Base-by-base conservation (phyloP, 2,888 invertebrate species). In the Thereva unica region DNA sequence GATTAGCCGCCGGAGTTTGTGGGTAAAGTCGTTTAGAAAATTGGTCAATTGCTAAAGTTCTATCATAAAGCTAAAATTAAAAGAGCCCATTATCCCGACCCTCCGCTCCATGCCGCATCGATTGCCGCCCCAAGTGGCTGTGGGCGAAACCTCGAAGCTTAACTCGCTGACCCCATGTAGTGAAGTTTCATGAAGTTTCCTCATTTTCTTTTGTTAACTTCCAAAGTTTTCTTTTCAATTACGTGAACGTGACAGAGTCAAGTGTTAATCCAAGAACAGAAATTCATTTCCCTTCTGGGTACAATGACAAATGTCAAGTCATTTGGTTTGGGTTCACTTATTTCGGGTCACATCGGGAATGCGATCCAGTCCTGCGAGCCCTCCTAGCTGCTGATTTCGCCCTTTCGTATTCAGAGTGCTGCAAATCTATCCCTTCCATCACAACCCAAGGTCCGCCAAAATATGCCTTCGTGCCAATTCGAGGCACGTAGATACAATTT, bases 151-250 rank as follows among this genome's bases (percentile, higher is more conserved):
- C 23, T 23, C 23, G 23, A 23, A 23, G 23, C 23, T 23, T 23
- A 23, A 23, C 23, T 23, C 23, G 23, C 23, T 23, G 23, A 23
- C 23, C 23, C 23, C 23, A 23, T 23, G 23, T 23, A 23, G 23
- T 23, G 23, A 23, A 23, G 23, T 23, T 59, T 63, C 50, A 52
- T 52, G 52, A 63, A 63, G 63, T 63, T 63, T 63, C 49, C 50
- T 63, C 63, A 63, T 63, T 63, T 63, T 52, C 63, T 63, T 63
- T 63, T 63, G 63, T 63, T 63, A 63, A 52, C 52, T 63, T 41
- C 50, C 34, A 63, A 63, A 63, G 63, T 63, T 63, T 63, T 52
- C 63, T 52, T 63, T 63, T 63, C 63, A 63, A 63, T 63, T 63
- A 63, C 52, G 35, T 52, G n/a, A 63, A 63, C 63, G 63, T 63